Percentiles rank a stretch among this genome's conserved stretches.
These are phyloP conservation scores for Dolichotis patagonum DNA, from an alignment of 2,113 vertebrate species.

Conservation along the genomic window DNA sequence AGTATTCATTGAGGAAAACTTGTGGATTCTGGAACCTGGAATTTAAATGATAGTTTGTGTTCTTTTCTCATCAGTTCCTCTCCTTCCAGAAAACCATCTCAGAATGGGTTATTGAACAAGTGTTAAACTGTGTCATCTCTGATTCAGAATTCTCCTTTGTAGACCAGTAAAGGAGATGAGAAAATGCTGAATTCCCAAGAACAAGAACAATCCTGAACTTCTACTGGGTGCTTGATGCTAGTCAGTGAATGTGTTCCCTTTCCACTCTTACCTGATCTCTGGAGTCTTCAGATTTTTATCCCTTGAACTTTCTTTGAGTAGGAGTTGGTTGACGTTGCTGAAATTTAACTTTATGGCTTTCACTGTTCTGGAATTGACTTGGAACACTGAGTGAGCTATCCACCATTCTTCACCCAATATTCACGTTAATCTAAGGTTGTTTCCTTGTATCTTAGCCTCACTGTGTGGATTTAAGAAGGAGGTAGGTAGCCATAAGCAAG, in stretches of 20 bases:
- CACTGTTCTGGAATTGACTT: neutral
- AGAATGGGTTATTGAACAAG: neutral
- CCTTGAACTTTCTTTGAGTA: neutral
- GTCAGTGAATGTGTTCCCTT: neutral
- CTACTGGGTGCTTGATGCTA: neutral
- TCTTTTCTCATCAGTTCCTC: neutral
- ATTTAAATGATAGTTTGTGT: conserved; percentile 49
- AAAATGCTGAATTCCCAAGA: neutral
- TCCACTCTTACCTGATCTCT: neutral
- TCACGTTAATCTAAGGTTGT: neutral
- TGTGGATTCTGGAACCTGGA: conserved; percentile 25
- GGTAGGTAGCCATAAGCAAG: neutral
- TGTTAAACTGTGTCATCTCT: neutral
- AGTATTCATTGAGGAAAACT: neutral
- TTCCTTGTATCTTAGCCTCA: neutral
- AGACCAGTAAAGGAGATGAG: neutral
- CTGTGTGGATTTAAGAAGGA: neutral
- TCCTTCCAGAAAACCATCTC: neutral
- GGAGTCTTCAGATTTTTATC: neutral
- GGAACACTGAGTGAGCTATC: neutral
- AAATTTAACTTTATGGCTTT: neutral
- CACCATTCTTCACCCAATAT: neutral
- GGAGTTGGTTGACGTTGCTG: neutral
- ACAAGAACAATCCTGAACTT: too few relatives aligned
- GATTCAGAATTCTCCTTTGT: neutral